A percentile compares a stretch with the other conserved stretches of the same genome.
phyloP scores from a whole-genome alignment of 2,113 vertebrate species.

The Sander lucioperca region DNA sequence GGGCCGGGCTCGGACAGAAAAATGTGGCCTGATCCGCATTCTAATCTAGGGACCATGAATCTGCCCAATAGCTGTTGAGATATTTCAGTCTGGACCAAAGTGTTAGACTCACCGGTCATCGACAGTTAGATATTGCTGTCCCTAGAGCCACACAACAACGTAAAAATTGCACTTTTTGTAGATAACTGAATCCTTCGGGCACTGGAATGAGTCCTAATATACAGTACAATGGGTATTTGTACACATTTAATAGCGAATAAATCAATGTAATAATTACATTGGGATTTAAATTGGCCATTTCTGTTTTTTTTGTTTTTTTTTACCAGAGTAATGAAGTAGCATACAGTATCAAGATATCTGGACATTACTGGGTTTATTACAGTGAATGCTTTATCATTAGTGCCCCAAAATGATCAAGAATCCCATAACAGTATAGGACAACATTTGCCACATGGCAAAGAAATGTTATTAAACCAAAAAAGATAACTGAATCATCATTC shows the following conservation, averaged over 20 bases:
- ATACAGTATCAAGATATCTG: background rate
- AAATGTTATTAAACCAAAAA: slow-evolving; percentile 48
- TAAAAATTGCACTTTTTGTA: background rate
- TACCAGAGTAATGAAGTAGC: background rate
- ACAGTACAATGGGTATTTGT: background rate
- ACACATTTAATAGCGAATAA: background rate
- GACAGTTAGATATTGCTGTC: background rate
- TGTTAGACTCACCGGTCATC: background rate
- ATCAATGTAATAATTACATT: background rate
- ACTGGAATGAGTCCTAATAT: background rate
- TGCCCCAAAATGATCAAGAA: slow-evolving; percentile 24
- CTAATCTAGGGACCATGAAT: background rate
- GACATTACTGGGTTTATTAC: background rate
- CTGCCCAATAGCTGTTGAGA: background rate
- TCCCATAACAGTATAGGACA: slow-evolving; percentile 8
- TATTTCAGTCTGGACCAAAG: background rate
- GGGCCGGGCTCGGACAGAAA: no score
- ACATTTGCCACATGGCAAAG: slow-evolving; percentile 22
- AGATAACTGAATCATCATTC: slow-evolving; percentile 49
- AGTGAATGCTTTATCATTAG: background rate
- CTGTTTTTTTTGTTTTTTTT: background rate
- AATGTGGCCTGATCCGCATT: no score
- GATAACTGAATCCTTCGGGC: background rate
- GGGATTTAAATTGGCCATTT: background rate
- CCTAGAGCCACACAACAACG: background rate